Evolutionary conservation across 2,888 invertebrate genomes (phyloP).

Genomic region (Tiphia femorata): DNA sequence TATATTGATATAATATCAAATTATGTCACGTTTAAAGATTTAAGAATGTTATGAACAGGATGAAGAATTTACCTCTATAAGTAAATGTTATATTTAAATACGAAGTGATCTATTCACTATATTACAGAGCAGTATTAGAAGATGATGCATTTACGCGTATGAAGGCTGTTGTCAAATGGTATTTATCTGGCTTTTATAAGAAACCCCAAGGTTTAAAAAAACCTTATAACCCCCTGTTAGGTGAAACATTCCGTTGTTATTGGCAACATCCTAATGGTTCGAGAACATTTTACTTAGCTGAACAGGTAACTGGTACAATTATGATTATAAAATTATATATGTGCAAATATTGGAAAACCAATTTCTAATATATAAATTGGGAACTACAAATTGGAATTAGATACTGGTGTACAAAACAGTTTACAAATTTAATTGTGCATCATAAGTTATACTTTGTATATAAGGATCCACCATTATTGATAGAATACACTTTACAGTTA

Average conservation of each 20-base stretch:
- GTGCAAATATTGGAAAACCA: neutral
- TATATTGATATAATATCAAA: too few relatives aligned
- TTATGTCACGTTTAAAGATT: too few relatives aligned
- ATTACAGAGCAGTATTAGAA: slow-evolving; percentile 76
- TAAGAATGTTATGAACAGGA: neutral
- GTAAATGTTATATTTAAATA: neutral
- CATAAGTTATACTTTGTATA: slow-evolving; percentile 4
- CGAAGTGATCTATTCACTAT: neutral
- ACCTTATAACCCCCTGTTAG: slow-evolving; percentile 95
- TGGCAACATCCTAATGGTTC: slow-evolving; percentile 88
- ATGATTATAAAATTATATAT: slow-evolving; percentile 5
- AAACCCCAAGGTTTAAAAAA: slow-evolving; percentile 96
- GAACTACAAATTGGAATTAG: too few relatives aligned
- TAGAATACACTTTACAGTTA: slow-evolving; percentile 71
- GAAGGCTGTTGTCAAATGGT: slow-evolving; percentile 91
- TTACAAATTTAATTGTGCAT: too few relatives aligned
- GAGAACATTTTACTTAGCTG: slow-evolving; percentile 91
- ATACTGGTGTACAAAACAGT: too few relatives aligned
- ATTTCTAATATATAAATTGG: too few relatives aligned
- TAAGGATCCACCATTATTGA: neutral
- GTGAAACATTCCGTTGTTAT: slow-evolving; percentile 92
- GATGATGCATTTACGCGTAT: slow-evolving; percentile 93
- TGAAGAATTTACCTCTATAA: neutral
- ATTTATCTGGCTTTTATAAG: slow-evolving; percentile 92
- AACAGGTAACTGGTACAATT: slow-evolving; percentile 77